These are phyloP conservation scores for Drosophila siamana DNA, from an alignment of 2,888 invertebrate species.

Conservation along the genomic window DNA sequence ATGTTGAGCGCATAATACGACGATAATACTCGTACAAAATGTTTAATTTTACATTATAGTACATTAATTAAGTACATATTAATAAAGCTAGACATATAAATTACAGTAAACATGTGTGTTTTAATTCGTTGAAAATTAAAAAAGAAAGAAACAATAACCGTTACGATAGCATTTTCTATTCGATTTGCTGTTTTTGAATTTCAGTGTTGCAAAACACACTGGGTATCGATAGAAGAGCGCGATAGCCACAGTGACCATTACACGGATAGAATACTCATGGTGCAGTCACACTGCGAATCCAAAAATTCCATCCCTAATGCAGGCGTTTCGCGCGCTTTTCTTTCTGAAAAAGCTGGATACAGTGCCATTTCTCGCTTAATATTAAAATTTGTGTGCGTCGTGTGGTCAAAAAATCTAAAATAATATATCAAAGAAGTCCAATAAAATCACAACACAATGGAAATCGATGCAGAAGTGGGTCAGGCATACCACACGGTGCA, in stretches of 20 bases:
- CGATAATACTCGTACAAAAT: conserved; percentile 62
- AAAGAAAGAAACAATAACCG: too few relatives aligned
- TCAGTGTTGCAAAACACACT: conserved; percentile 16
- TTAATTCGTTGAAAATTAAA: background rate
- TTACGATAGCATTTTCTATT: too few relatives aligned
- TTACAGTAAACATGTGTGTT: conserved; percentile 2
- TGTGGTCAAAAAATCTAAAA: background rate
- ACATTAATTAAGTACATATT: conserved; percentile 45
- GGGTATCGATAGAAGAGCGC: conserved; percentile 25
- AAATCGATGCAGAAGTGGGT: conserved; percentile 71
- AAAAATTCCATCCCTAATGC: background rate
- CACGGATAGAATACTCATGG: background rate
- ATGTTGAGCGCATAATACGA: conserved; percentile 59
- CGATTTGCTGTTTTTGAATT: background rate
- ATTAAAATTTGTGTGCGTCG: conserved; percentile 16
- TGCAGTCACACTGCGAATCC: background rate
- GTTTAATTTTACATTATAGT: conserved; percentile 53
- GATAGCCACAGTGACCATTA: background rate
- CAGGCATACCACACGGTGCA: conserved; percentile 83
- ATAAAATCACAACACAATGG: conserved; percentile 59
- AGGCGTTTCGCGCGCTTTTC: conserved; percentile 67
- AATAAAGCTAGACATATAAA: conserved; percentile 56
- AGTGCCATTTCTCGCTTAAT: conserved; percentile 6
- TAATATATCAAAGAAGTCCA: background rate
- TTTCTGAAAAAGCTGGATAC: conserved; percentile 40